Percentiles rank a stretch among this genome's conserved stretches.
Conservation (phyloP, 1,140 invertebrate species). For the Drosophila bifasciata region DNA sequence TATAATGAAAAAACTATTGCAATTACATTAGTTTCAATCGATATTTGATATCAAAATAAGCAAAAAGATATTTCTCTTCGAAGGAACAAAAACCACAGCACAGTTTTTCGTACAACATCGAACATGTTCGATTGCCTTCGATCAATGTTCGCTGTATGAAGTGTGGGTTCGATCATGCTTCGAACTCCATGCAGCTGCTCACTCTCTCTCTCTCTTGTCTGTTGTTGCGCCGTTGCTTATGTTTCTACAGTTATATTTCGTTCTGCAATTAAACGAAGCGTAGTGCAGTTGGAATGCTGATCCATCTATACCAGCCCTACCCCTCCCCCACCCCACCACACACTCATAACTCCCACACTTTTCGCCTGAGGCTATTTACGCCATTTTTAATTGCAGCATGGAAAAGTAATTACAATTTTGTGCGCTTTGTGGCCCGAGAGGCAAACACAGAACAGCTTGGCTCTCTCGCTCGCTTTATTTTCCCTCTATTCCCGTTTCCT, state of each 20-base stretch:
- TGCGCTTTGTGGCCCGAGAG: slow-evolving; percentile 22
- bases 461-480: slow-evolving; percentile 41
- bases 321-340: neutral
- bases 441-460: slow-evolving; percentile 10
- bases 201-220: slow-evolving; percentile 16
- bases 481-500: slow-evolving; percentile 9
- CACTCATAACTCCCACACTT: neutral
- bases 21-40: too few relatives aligned
- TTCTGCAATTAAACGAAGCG: neutral
- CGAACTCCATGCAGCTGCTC: neutral
- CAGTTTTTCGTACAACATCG: slow-evolving; percentile 27
- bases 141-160: too few relatives aligned
- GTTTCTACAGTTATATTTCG: neutral
- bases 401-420: slow-evolving; percentile 77
- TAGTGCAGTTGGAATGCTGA: slow-evolving; percentile 5
- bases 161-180: slow-evolving; percentile 14
- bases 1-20: slow-evolving; percentile 32
- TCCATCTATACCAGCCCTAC: too few relatives aligned
- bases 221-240: too few relatives aligned
- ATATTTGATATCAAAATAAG: too few relatives aligned
- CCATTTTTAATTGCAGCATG: slow-evolving; percentile 80
- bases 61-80: too few relatives aligned
- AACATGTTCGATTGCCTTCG: slow-evolving; percentile 21
- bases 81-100: slow-evolving; percentile 27
- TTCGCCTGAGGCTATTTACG: slow-evolving; percentile 62